Evolutionary conservation across 2,797 vertebrate species (phyloP).

Genomic region (Danio kyathit): DNA sequence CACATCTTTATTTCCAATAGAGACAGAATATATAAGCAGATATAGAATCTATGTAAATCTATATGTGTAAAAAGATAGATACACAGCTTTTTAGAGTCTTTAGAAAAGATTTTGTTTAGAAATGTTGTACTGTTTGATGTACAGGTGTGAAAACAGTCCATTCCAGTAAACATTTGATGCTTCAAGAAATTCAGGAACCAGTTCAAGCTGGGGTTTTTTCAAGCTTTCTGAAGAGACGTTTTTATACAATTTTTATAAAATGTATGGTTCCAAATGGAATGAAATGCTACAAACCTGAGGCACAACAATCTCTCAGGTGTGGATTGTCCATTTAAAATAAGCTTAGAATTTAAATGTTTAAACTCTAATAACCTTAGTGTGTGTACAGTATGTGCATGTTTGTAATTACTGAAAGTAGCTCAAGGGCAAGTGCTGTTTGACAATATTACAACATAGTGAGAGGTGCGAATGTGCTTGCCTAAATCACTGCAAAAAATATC

Average conservation of each 20-base stretch:
- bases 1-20: too few relatives aligned
- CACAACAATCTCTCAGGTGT: neutral
- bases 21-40: too few relatives aligned
- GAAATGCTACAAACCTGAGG: neutral
- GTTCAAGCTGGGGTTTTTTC: neutral
- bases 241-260: neutral
- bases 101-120: too few relatives aligned
- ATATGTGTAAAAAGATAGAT: too few relatives aligned
- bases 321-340: neutral
- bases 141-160: too few relatives aligned
- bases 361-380: neutral
- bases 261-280: neutral
- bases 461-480: neutral
- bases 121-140: too few relatives aligned
- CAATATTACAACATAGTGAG: neutral
- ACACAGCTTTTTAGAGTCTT: too few relatives aligned
- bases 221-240: neutral
- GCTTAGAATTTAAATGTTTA: neutral
- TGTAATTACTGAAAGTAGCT: conserved; percentile 19
- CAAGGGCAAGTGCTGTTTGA: neutral
- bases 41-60: too few relatives aligned
- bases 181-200: neutral
- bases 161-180: neutral
- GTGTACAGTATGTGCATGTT: conserved; percentile 1
- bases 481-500: conserved; percentile 10